phyloP scores from a whole-genome alignment of 64 coral and sea anemone genomes.

The Montipora capricornis region DNA sequence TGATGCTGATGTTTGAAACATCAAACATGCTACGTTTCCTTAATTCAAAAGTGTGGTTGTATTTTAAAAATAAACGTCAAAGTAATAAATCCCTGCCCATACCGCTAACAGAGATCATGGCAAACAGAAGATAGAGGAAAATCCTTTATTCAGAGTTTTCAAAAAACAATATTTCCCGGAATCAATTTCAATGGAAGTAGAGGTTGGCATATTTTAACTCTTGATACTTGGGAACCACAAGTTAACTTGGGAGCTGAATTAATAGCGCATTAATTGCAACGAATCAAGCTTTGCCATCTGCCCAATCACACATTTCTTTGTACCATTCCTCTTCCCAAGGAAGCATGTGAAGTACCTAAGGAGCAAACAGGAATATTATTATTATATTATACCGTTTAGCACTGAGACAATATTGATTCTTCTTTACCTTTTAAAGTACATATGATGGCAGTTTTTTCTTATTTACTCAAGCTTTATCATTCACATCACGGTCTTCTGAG shows the following conservation, averaged over 20 bases:
- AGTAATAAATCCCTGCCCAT: background rate
- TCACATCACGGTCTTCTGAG: too few species aligned
- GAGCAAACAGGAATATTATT: background rate
- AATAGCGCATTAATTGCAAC: background rate
- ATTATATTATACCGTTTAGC: too few species aligned
- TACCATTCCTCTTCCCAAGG: constrained; percentile 96
- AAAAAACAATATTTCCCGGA: background rate
- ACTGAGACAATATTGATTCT: too few species aligned
- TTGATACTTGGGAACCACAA: background rate
- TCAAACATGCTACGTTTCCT: too few species aligned
- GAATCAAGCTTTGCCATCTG: constrained; percentile 57
- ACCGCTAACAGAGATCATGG: background rate
- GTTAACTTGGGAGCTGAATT: background rate
- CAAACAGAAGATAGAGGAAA: background rate
- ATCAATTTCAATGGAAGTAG: background rate
- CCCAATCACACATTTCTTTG: constrained; percentile 88
- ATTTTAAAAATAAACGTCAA: background rate
- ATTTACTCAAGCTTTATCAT: too few species aligned
- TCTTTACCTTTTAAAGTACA: too few species aligned
- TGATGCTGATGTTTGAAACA: too few species aligned
- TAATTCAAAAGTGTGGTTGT: too few species aligned
- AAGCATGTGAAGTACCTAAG: constrained; percentile 89
- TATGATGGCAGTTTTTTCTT: too few species aligned
- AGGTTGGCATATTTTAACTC: too few species aligned
- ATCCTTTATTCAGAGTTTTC: constrained; percentile 13